Evolutionary conservation across 2,797 vertebrate genomes (phyloP).

Genomic region (Lepus oiostolus): DNA sequence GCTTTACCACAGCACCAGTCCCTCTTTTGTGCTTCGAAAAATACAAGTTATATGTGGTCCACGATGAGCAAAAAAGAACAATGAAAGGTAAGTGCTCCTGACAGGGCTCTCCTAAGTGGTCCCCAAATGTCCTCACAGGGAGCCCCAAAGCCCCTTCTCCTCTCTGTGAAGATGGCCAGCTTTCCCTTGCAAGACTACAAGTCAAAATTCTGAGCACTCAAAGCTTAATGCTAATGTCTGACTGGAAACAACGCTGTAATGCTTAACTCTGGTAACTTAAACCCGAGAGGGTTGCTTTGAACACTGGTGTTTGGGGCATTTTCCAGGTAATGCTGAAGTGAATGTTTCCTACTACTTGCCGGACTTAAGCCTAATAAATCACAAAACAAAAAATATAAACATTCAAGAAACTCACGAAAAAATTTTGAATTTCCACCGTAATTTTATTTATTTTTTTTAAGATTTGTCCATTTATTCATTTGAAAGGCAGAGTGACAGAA

Average conservation of each 20-base stretch:
- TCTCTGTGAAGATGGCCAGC: neutral
- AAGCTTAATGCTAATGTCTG: neutral
- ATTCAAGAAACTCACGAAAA: neutral
- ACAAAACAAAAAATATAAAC: neutral
- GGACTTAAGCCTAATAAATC: neutral
- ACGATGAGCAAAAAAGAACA: neutral
- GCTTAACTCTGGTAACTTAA: neutral
- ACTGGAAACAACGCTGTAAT: neutral
- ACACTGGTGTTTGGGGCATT: neutral
- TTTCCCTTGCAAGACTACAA: neutral
- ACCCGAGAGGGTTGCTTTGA: neutral
- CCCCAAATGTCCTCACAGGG: neutral
- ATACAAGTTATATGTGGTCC: neutral
- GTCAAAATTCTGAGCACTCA: neutral
- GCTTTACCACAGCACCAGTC: too few relatives aligned
- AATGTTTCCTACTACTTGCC: neutral
- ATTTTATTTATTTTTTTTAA: neutral
- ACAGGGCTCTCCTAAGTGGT: neutral
- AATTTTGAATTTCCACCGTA: neutral
- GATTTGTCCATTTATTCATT: too few relatives aligned
- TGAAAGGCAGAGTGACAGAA: too few relatives aligned
- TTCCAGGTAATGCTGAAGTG: neutral
- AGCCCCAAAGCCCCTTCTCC: too few relatives aligned
- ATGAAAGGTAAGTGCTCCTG: neutral
- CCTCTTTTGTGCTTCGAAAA: slow-evolving; percentile 9